A percentile compares a stretch with the other conserved stretches of the same genome.
These are phyloP conservation scores for Microchrysa polita DNA, from an alignment of 2,888 invertebrate species.

Conservation along the genomic window DNA sequence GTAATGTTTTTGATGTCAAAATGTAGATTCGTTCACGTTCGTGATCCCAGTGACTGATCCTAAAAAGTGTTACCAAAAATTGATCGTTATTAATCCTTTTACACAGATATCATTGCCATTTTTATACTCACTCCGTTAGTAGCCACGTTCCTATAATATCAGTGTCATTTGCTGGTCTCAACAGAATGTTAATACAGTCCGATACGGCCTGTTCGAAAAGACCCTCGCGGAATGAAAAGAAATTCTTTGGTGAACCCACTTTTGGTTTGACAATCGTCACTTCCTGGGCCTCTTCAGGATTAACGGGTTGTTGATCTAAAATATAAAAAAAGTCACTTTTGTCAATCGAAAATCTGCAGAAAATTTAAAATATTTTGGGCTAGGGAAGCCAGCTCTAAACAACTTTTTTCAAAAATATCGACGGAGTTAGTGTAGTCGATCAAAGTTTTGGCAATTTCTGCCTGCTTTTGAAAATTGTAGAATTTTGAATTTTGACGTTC, in stretches of 20 bases:
- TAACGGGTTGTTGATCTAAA: slow-evolving; percentile 6
- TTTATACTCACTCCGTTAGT: slow-evolving; percentile 76
- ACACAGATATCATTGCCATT: neutral
- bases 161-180: slow-evolving; percentile 75
- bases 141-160: slow-evolving; percentile 80
- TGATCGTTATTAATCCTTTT: neutral
- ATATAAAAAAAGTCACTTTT: too few species aligned
- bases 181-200: slow-evolving; percentile 73
- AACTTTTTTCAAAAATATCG: too few species aligned
- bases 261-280: slow-evolving; percentile 38
- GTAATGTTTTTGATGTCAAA: slow-evolving; percentile 76
- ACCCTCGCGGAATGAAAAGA: slow-evolving; percentile 78
- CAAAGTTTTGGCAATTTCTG: too few species aligned
- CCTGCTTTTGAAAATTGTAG: too few species aligned
- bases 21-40: slow-evolving; percentile 83
- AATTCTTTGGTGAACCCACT: slow-evolving; percentile 57
- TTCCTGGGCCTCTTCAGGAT: slow-evolving; percentile 21
- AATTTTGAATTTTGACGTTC: too few species aligned
- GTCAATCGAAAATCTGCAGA: too few species aligned
- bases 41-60: slow-evolving; percentile 88
- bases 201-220: slow-evolving; percentile 78
- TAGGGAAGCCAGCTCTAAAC: too few species aligned
- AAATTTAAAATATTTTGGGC: too few species aligned
- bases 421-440: too few species aligned
- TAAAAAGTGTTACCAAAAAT: slow-evolving; percentile 59